Percentiles rank a stretch among this genome's conserved stretches.
phyloP scores from a whole-genome alignment of 2,113 vertebrate species.

The Tachysurus fulvidraco region DNA sequence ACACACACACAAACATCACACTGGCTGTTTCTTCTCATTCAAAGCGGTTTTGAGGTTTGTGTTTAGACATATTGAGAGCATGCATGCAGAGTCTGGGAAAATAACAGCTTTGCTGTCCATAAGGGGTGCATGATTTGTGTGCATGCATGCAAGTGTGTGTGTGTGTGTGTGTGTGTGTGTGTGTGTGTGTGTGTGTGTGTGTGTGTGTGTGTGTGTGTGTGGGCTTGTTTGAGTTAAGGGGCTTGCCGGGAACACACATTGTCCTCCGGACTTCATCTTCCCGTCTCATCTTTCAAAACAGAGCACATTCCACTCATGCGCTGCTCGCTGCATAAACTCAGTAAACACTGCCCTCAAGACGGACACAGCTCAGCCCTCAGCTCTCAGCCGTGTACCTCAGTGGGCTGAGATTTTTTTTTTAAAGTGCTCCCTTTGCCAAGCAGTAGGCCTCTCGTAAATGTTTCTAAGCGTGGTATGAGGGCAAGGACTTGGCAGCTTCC shows the following conservation, averaged over 20 bases:
- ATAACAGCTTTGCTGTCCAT: constrained; percentile 52
- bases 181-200: not conserved
- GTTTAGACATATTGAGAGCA: constrained; percentile 42
- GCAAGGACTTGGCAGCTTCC: constrained; percentile 49
- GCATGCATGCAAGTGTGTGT: not conserved
- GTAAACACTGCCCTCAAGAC: not conserved
- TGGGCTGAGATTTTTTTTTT: constrained; percentile 51
- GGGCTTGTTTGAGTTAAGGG: not conserved
- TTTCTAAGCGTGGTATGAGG: constrained; percentile 55
- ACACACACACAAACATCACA: constrained; percentile 11
- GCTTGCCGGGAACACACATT: constrained; percentile 2
- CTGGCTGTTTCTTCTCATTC: constrained; percentile 25
- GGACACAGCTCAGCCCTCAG: constrained; percentile 5
- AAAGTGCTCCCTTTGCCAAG: constrained; percentile 57
- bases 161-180: not conserved
- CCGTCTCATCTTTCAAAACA: constrained; percentile 25
- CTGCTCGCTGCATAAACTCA: constrained; percentile 15
- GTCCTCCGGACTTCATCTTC: constrained; percentile 17
- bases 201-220: not conserved
- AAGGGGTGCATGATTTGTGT: constrained; percentile 24
- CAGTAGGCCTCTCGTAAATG: constrained; percentile 61
- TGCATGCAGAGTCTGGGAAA: constrained; percentile 41
- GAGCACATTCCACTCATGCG: not conserved
- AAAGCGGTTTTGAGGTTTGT: constrained; percentile 54
- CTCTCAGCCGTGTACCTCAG: constrained; percentile 25